These are phyloP conservation scores for Sarcophaga peregrina DNA, from an alignment of 1,140 invertebrate species.

Conservation along the genomic window DNA sequence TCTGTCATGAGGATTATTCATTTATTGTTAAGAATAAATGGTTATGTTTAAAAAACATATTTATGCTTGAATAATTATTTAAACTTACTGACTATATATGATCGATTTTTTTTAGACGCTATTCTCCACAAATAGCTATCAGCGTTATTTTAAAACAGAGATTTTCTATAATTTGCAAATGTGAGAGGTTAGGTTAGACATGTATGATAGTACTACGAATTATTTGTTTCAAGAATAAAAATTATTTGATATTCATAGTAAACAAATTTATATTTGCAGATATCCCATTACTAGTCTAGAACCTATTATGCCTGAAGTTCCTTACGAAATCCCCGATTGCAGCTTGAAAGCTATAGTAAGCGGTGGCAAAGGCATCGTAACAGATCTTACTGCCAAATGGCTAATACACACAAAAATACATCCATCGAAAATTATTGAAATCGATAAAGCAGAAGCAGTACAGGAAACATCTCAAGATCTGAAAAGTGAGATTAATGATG, in stretches of 20 bases:
- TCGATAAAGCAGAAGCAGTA: conserved; percentile 48
- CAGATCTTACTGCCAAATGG: conserved; percentile 86
- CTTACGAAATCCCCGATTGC: conserved; percentile 73
- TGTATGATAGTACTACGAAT: no score
- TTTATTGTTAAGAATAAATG: no score
- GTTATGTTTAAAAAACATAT: no score
- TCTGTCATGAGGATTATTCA: no score
- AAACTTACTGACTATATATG: no score
- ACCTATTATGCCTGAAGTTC: conserved; percentile 68
- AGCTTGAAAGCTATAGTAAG: conserved; percentile 80
- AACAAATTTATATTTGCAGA: conserved; percentile 42
- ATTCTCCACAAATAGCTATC: no score
- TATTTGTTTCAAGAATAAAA: not conserved
- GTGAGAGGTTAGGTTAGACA: no score
- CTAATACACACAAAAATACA: conserved; percentile 76
- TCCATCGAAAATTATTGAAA: conserved; percentile 67
- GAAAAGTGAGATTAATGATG: conserved; percentile 47
- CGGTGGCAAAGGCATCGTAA: conserved; percentile 85
- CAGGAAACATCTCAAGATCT: conserved; percentile 46
- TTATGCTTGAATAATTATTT: no score
- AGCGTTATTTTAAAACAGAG: no score
- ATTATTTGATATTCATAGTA: not conserved
- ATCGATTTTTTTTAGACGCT: no score
- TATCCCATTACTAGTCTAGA: conserved; percentile 52
- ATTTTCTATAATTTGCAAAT: no score